These are phyloP conservation scores for Anguilla marmorata DNA, from an alignment of 2,797 vertebrate species.

Conservation along the genomic window DNA sequence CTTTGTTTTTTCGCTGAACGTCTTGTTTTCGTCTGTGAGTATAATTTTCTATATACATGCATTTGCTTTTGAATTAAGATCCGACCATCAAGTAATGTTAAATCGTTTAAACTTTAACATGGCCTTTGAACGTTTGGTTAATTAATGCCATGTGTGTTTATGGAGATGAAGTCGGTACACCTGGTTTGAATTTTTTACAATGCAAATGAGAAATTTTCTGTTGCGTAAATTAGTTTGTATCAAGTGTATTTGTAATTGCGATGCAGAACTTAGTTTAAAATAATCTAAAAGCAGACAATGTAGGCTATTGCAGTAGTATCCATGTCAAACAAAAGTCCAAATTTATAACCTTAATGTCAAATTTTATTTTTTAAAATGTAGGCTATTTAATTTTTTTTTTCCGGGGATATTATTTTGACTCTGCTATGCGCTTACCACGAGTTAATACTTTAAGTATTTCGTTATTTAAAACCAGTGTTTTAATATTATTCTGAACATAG, in stretches of 20 bases:
- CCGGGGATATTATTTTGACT: background rate
- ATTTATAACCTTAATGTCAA: background rate
- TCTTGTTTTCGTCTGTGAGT: slow-evolving; percentile 4
- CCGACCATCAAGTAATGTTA: background rate
- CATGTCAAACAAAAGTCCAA: background rate
- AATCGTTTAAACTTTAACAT: background rate
- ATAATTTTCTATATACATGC: background rate
- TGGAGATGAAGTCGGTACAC: background rate
- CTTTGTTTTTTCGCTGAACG: background rate
- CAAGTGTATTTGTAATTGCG: background rate
- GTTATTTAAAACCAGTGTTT: background rate
- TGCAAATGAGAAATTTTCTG: background rate
- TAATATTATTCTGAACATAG: background rate
- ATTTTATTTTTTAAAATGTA: background rate
- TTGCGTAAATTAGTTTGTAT: background rate
- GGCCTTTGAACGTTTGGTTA: background rate
- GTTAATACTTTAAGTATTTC: background rate
- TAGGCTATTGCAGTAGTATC: background rate
- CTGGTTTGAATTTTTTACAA: background rate
- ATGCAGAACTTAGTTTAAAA: background rate
- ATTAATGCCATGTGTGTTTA: background rate
- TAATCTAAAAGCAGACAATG: background rate
- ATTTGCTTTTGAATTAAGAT: background rate
- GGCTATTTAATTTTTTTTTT: background rate
- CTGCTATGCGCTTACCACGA: background rate